These are phyloP conservation scores for Amniataba percoides DNA, from an alignment of 2,797 vertebrate genomes.

Conservation along the genomic window DNA sequence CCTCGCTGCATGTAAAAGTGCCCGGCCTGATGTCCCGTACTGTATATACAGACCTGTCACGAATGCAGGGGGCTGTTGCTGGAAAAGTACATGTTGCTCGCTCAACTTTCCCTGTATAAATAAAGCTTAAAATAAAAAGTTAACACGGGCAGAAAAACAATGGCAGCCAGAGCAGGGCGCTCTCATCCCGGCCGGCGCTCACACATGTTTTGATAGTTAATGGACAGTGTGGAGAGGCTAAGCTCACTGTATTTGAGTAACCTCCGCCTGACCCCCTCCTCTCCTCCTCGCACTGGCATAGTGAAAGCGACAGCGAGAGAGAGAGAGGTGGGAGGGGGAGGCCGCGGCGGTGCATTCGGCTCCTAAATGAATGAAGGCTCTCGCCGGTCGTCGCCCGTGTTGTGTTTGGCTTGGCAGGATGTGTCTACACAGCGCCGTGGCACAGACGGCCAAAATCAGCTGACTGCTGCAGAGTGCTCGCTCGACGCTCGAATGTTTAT, in stretches of 20 bases:
- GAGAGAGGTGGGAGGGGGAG: slow-evolving; percentile 32
- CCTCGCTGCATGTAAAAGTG: not conserved
- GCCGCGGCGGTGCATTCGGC: slow-evolving; percentile 28
- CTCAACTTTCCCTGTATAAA: slow-evolving; percentile 55
- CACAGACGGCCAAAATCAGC: slow-evolving; percentile 65
- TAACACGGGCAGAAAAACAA: slow-evolving; percentile 73
- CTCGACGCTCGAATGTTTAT: slow-evolving; percentile 30
- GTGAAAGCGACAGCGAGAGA: slow-evolving; percentile 35
- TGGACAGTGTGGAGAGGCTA: slow-evolving; percentile 83
- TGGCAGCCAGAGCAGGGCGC: slow-evolving; percentile 70
- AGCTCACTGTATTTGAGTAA: slow-evolving; percentile 86
- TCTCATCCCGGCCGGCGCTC: slow-evolving; percentile 69
- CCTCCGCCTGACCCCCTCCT: slow-evolving; percentile 80
- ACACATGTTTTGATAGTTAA: slow-evolving; percentile 86
- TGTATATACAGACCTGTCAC: slow-evolving; percentile 20
- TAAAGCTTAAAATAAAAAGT: slow-evolving; percentile 61
- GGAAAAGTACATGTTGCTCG: slow-evolving; percentile 55
- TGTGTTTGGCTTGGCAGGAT: slow-evolving; percentile 71
- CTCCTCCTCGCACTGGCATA: slow-evolving; percentile 51
- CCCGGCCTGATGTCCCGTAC: not conserved
- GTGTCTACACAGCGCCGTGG: slow-evolving; percentile 49
- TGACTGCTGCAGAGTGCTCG: slow-evolving; percentile 55
- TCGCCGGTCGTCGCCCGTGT: slow-evolving; percentile 40
- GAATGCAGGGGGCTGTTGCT: slow-evolving; percentile 19
- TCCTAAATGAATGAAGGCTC: slow-evolving; percentile 60